Percentiles rank a stretch among this genome's conserved stretches.
Evolutionary conservation across 2,888 invertebrate genomes (phyloP).

Genomic region (Machimus rusticus): DNA sequence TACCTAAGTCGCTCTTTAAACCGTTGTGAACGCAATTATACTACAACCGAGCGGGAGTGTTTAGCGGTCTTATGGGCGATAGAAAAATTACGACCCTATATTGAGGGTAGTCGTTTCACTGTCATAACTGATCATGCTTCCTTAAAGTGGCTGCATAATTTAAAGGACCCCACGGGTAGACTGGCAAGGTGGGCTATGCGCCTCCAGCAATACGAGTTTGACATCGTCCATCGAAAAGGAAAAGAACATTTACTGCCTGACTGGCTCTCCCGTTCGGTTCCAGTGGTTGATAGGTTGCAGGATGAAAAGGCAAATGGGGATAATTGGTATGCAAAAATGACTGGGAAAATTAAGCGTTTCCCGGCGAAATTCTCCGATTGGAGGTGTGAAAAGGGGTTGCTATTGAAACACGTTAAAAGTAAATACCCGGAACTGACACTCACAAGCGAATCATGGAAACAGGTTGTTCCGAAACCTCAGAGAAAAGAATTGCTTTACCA

Average conservation of each 20-base stretch:
- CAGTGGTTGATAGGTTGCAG: neutral
- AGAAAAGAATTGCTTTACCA: neutral
- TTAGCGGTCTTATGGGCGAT: too few relatives aligned
- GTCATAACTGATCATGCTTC: conserved; percentile 33
- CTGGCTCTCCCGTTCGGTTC: neutral
- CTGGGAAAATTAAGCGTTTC: neutral
- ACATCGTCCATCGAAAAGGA: conserved; percentile 38
- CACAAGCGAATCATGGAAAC: neutral
- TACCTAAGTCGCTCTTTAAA: conserved; percentile 36
- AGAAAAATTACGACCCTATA: too few relatives aligned
- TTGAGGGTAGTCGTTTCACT: too few relatives aligned
- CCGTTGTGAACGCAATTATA: neutral
- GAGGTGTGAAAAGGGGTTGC: neutral
- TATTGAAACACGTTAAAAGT: neutral
- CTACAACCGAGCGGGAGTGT: conserved; percentile 38
- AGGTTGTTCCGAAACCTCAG: neutral
- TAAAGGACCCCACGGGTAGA: conserved; percentile 41
- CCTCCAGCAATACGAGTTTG: conserved; percentile 37
- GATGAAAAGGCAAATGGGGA: neutral
- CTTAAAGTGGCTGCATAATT: conserved; percentile 44
- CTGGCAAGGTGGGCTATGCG: conserved; percentile 43
- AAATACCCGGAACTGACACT: neutral
- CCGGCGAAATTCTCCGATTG: neutral
- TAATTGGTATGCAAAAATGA: neutral
- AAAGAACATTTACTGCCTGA: too few relatives aligned